Evolutionary conservation across 1,140 invertebrate genomes (phyloP).

Genomic region (Trachymyrmex septentrionalis): DNA sequence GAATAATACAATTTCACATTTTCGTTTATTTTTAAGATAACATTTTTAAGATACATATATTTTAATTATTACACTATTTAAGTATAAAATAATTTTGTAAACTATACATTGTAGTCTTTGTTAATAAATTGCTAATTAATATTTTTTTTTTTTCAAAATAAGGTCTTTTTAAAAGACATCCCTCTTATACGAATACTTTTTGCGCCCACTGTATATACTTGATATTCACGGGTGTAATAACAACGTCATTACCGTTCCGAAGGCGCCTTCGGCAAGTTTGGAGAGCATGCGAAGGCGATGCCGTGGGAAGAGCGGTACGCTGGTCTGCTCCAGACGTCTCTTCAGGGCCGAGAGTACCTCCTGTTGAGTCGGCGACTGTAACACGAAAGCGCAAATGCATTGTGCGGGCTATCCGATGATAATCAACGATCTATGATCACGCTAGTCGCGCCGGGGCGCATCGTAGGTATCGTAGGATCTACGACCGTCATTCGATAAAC

Average conservation of each 20-base stretch:
- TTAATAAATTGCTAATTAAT: too few species aligned
- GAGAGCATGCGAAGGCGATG: conserved; percentile 95
- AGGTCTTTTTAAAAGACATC: too few species aligned
- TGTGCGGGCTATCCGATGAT: conserved; percentile 75
- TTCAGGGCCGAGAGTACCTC: conserved; percentile 91
- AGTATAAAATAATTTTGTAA: too few species aligned
- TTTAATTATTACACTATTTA: too few species aligned
- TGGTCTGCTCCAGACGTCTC: conserved; percentile 90
- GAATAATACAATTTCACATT: too few species aligned
- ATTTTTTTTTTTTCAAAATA: too few species aligned
- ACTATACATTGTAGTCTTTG: too few species aligned
- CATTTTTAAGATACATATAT: too few species aligned
- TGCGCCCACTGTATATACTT: conserved; percentile 5
- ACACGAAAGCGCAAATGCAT: conserved; percentile 80
- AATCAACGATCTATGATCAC: conserved; percentile 83
- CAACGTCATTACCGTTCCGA: conserved; percentile 92
- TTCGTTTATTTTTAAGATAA: too few species aligned
- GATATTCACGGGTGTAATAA: conserved; percentile 59
- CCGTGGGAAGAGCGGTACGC: conserved; percentile 93
- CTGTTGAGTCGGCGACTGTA: conserved; percentile 91
- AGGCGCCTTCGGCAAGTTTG: conserved; percentile 95
- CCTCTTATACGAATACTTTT: too few species aligned
- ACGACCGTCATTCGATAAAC: conserved; percentile 25
- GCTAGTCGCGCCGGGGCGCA: conserved; percentile 74
- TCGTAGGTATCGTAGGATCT: conserved; percentile 15